These are phyloP conservation scores for Camponotus floridanus DNA, from an alignment of 1,140 invertebrate genomes.

Conservation along the genomic window DNA sequence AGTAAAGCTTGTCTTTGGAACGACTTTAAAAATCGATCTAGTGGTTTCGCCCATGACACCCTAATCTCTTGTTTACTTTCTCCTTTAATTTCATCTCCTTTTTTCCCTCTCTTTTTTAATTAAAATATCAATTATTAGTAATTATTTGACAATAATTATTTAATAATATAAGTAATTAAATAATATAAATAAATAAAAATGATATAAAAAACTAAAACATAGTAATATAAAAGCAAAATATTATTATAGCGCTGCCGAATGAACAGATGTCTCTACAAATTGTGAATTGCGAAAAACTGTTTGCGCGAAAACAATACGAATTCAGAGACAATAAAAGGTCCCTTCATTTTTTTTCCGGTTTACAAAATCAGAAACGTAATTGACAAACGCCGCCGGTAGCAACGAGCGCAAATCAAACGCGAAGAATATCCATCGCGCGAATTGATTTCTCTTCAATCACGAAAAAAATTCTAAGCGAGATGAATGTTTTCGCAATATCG, in stretches of 20 bases:
- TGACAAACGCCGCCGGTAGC: constrained; percentile 11
- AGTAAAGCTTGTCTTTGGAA: constrained; percentile 63
- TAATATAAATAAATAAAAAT: not conserved
- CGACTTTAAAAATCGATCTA: constrained; percentile 61
- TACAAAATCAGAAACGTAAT: constrained; percentile 42
- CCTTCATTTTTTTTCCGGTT: constrained; percentile 13
- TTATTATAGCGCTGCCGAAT: not conserved
- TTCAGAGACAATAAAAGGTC: constrained; percentile 31
- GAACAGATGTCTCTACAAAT: not conserved
- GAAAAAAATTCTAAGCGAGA: constrained; percentile 57
- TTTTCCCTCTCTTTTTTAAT: not conserved
- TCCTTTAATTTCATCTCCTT: not conserved
- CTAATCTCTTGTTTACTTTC: not conserved
- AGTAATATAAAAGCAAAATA: not conserved
- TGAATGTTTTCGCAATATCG: constrained; percentile 58
- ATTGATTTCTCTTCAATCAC: constrained; percentile 62
- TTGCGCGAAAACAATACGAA: not conserved
- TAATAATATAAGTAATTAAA: not conserved
- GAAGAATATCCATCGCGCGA: constrained; percentile 31
- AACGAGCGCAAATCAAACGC: constrained; percentile 43
- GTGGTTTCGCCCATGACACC: constrained; percentile 54
- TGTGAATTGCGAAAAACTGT: not conserved
- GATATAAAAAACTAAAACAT: not conserved
- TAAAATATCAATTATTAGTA: not conserved
- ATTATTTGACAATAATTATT: not conserved